Base-by-base conservation (phyloP, 92 coral and sea anemone species). In the Nematostella vectensis region DNA sequence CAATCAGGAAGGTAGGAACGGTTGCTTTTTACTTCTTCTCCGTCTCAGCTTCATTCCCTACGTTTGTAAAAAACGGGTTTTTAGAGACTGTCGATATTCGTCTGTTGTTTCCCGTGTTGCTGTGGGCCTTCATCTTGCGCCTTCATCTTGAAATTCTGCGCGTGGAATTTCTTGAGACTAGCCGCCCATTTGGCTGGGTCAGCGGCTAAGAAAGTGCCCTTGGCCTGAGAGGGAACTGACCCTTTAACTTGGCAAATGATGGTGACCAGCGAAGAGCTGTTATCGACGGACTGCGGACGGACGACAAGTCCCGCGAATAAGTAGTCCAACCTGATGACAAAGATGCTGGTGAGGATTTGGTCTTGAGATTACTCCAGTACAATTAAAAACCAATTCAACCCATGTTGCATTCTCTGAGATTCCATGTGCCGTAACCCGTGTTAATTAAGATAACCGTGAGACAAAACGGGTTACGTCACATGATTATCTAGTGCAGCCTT, bases 161-260 rank as follows among this genome's bases (percentile, higher is more conserved):
- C 78, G 77, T 75, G 61, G 50, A 68, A 75, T 63, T 80, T 85
- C 63, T 75, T 80, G 25, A 85, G 75, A 50, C 71, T 73, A 12
- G 50, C 44, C 17, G 71, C 62, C 95, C 95, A 85, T 30, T 85
- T 85, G 62, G 70, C 63, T 0, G 95, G 95, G 26, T 80, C 80
- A 24, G 89, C 95, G 26, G 88, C 76, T 29, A 85, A 63, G 65
- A 64, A 85, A 6, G 95, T 85, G 72, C 76, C 70, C 51, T 80
- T 85, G 55, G 74, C 72, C 43, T 82, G 83, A 23, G 82, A 75
- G 45, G 86, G 82, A 37, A 82, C 72, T 45, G 76, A 62, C 64
- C 83, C 84, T 62, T 80, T 87, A 38, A 85, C 77, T 63, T 85
- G 95, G 59, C 89, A 81, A 53, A 85, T 76, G 3, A 85, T 62